Evolutionary conservation across 2,888 invertebrate species (phyloP).

Genomic region (Diarsia brunnea): DNA sequence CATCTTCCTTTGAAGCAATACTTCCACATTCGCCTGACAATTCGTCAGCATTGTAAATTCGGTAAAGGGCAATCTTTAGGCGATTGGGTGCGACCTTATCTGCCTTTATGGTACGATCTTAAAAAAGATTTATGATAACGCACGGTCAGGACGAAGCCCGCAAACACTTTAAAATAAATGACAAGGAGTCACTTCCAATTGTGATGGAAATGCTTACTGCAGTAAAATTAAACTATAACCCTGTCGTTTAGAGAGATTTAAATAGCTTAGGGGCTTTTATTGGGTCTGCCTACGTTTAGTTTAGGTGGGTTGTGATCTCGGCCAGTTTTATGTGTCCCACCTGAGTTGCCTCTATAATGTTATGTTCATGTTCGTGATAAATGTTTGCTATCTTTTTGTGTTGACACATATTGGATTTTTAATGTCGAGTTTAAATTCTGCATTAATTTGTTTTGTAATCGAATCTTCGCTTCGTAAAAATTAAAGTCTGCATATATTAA

Average conservation of each 20-base stretch:
- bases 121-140: conserved; percentile 91
- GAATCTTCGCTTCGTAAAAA: conserved; percentile 41
- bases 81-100: conserved; percentile 90
- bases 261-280: conserved; percentile 88
- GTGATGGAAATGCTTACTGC: conserved; percentile 91
- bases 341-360: conserved; percentile 72
- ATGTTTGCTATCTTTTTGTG: conserved; percentile 62
- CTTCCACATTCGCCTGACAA: conserved; percentile 77
- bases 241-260: conserved; percentile 89
- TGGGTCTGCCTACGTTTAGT: conserved; percentile 82
- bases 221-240: conserved; percentile 91
- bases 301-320: conserved; percentile 76
- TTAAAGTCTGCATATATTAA: conserved; percentile 38
- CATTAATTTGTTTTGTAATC: conserved; percentile 61
- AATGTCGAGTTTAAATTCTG: conserved; percentile 51
- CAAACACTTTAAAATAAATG: conserved; percentile 90
- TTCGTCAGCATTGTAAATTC: conserved; percentile 88
- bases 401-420: conserved; percentile 57
- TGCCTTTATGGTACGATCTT: conserved; percentile 89
- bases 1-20: conserved; percentile 69
- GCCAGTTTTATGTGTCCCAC: conserved; percentile 78
- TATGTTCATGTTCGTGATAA: conserved; percentile 69
- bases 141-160: conserved; percentile 86
- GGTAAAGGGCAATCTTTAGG: conserved; percentile 87
- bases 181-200: conserved; percentile 90